These are phyloP conservation scores for Acanthococcus lagerstroemiae DNA, from an alignment of 2,888 invertebrate species.

Conservation along the genomic window DNA sequence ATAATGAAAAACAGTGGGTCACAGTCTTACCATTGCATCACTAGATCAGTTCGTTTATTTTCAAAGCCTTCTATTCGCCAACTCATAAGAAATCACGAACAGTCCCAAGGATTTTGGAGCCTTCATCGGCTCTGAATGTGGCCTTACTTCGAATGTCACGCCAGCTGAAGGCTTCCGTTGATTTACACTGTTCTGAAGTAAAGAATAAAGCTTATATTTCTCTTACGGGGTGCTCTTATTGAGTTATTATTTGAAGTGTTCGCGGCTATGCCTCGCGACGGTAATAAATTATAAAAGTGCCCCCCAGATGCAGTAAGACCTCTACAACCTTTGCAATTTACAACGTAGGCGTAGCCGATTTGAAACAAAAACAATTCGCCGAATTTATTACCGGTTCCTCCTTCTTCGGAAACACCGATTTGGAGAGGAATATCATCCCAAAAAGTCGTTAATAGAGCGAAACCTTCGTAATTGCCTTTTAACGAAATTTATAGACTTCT, in stretches of 20 bases:
- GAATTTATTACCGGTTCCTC: slow-evolving; percentile 18
- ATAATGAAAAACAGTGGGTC: too few species aligned
- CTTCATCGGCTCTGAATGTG: too few species aligned
- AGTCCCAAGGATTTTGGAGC: too few species aligned
- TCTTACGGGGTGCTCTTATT: too few species aligned
- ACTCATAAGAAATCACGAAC: too few species aligned
- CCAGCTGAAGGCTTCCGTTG: too few species aligned
- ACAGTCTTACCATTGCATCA: too few species aligned
- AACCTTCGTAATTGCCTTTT: slow-evolving; percentile 26
- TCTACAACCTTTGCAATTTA: neutral
- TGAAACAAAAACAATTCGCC: slow-evolving; percentile 9
- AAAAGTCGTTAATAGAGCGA: slow-evolving; percentile 24
- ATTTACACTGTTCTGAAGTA: too few species aligned
- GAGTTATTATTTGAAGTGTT: slow-evolving; percentile 18
- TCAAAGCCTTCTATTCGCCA: too few species aligned
- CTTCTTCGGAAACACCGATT: neutral
- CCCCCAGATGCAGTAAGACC: neutral
- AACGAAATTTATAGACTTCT: slow-evolving; percentile 24
- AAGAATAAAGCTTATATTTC: too few species aligned
- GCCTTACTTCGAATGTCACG: too few species aligned
- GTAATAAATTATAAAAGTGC: slow-evolving; percentile 15
- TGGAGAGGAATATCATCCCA: neutral
- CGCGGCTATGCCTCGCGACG: slow-evolving; percentile 11
- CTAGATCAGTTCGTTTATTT: too few species aligned
- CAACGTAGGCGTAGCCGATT: neutral